Evolutionary conservation across 2,797 vertebrate genomes (phyloP).

Genomic region (Paramormyrops hopkinsi): DNA sequence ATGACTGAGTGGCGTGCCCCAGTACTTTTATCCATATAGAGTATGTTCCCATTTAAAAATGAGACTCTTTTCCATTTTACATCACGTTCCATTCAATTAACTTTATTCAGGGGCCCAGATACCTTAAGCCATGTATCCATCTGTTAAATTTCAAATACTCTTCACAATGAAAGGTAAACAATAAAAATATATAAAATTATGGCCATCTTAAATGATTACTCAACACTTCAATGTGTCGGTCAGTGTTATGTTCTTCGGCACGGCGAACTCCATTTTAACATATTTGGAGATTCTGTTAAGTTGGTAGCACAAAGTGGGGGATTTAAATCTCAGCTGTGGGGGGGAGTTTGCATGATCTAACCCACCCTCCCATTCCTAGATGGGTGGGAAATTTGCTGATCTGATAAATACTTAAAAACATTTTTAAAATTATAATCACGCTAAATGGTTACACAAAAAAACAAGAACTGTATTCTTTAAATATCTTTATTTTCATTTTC

Average conservation of each 20-base stretch:
- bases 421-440: background rate
- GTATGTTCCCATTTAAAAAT: background rate
- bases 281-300: background rate
- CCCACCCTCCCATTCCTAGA: background rate
- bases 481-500: conserved; percentile 65
- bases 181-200: background rate
- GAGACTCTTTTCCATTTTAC: background rate
- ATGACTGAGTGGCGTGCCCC: background rate
- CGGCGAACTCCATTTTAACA: background rate
- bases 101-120: background rate
- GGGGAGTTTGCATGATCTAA: background rate
- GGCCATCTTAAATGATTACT: background rate
- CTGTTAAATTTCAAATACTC: background rate
- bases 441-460: conserved; percentile 8
- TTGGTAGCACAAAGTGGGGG: background rate
- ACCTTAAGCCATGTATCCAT: background rate
- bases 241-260: background rate
- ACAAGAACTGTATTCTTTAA: conserved; percentile 36
- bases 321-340: background rate
- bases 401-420: background rate
- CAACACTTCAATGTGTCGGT: background rate
- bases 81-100: background rate
- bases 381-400: background rate
- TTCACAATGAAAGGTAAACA: background rate
- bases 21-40: background rate